These are phyloP conservation scores for Samia ricini DNA, from an alignment of 1,140 invertebrate genomes.

Conservation along the genomic window DNA sequence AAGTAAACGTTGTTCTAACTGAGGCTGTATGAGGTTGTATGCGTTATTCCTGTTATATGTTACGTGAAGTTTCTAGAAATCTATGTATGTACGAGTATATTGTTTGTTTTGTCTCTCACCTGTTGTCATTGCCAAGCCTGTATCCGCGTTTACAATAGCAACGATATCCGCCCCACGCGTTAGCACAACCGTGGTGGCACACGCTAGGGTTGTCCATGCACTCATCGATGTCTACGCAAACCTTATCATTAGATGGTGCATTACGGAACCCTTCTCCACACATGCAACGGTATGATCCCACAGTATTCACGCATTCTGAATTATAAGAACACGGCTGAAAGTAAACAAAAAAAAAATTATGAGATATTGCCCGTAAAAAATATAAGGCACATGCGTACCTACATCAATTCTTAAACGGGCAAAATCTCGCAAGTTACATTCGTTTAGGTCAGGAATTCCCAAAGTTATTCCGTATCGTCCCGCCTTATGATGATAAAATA, in stretches of 20 bases:
- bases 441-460: no score
- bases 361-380: no score
- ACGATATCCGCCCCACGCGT: constrained; percentile 89
- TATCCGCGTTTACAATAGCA: constrained; percentile 88
- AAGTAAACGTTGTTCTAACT: no score
- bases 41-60: no score
- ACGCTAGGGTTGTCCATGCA: constrained; percentile 80
- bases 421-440: no score
- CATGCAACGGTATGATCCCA: constrained; percentile 89
- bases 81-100: background rate
- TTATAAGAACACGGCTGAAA: constrained; percentile 79
- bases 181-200: constrained; percentile 91
- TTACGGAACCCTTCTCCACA: constrained; percentile 87
- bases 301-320: constrained; percentile 86
- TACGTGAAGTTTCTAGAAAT: no score
- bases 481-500: no score
- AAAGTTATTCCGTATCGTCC: no score
- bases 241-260: constrained; percentile 70
- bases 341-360: background rate
- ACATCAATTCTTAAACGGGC: no score
- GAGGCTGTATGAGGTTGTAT: no score
- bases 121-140: constrained; percentile 83
- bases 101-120: constrained; percentile 54
- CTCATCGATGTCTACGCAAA: constrained; percentile 84
- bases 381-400: no score